These are phyloP conservation scores for Thymelicus sylvestris DNA, from an alignment of 2,888 invertebrate genomes.

Conservation along the genomic window DNA sequence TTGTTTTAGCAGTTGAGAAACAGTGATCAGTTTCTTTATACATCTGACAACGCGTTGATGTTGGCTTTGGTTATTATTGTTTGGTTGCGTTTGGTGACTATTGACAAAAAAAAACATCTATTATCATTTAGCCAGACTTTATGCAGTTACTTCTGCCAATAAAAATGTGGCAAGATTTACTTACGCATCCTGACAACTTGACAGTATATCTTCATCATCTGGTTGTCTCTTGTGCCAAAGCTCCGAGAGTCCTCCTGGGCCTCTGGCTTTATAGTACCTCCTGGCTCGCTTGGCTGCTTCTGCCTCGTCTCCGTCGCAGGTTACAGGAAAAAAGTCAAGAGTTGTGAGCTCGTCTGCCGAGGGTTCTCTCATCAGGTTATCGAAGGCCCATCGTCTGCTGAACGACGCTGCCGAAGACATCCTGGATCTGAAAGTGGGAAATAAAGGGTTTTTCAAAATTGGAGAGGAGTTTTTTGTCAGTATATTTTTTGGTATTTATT, in stretches of 20 bases:
- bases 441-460: neutral
- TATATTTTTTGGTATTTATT: no score
- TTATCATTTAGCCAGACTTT: no score
- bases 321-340: conserved; percentile 64
- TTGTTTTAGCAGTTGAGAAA: no score
- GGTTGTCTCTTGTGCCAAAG: conserved; percentile 75
- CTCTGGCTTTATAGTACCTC: conserved; percentile 70
- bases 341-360: conserved; percentile 63
- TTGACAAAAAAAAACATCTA: no score
- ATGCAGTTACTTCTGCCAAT: no score
- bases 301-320: conserved; percentile 67
- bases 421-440: conserved; percentile 54
- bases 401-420: conserved; percentile 82
- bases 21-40: no score
- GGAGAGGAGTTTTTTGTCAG: no score
- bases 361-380: conserved; percentile 68
- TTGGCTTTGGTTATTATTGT: no score
- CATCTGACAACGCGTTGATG: no score
- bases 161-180: conserved; percentile 43
- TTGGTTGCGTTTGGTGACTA: no score
- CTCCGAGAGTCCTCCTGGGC: conserved; percentile 69
- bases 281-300: conserved; percentile 73
- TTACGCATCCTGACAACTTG: conserved; percentile 79
- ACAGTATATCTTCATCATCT: conserved; percentile 76
- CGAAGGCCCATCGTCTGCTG: conserved; percentile 78